A percentile compares a stretch with the other conserved stretches of the same genome.
These are phyloP conservation scores for Thaumetopoea pityocampa DNA, from an alignment of 1,140 invertebrate species.

Conservation along the genomic window DNA sequence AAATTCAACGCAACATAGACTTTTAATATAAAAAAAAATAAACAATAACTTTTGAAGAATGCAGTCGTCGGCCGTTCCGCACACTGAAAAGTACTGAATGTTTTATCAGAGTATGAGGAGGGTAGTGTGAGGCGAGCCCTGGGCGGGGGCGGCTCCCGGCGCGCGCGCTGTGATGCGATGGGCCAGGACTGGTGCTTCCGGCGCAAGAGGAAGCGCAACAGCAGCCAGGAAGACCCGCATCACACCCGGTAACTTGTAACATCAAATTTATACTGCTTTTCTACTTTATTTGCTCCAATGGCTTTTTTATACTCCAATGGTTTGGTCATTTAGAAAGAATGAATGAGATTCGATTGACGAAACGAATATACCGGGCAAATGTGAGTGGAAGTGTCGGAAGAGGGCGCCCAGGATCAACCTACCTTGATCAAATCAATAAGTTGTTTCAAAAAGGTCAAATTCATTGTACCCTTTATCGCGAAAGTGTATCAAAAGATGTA, in stretches of 20 bases:
- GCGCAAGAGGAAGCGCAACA: constrained; percentile 81
- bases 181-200: constrained; percentile 84
- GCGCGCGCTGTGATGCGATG: constrained; percentile 77
- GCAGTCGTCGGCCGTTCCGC: background rate
- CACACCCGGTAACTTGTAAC: constrained; percentile 58
- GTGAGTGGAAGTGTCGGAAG: too few relatives aligned
- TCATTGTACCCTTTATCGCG: too few relatives aligned
- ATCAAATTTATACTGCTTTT: too few relatives aligned
- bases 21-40: constrained; percentile 16
- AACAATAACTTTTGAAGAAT: constrained; percentile 6
- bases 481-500: too few relatives aligned
- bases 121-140: constrained; percentile 53
- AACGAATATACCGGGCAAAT: too few relatives aligned
- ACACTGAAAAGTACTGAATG: constrained; percentile 2
- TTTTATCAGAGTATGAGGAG: constrained; percentile 27
- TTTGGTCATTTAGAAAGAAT: too few relatives aligned
- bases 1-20: constrained; percentile 11
- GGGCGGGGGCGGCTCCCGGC: constrained; percentile 65
- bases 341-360: too few relatives aligned
- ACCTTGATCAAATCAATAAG: too few relatives aligned
- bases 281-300: too few relatives aligned
- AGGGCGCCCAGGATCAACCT: too few relatives aligned
- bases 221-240: constrained; percentile 71
- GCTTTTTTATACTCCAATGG: too few relatives aligned
- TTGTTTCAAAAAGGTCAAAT: too few relatives aligned